These are phyloP conservation scores for Aethina tumida DNA, from an alignment of 1,140 invertebrate species.

Conservation along the genomic window DNA sequence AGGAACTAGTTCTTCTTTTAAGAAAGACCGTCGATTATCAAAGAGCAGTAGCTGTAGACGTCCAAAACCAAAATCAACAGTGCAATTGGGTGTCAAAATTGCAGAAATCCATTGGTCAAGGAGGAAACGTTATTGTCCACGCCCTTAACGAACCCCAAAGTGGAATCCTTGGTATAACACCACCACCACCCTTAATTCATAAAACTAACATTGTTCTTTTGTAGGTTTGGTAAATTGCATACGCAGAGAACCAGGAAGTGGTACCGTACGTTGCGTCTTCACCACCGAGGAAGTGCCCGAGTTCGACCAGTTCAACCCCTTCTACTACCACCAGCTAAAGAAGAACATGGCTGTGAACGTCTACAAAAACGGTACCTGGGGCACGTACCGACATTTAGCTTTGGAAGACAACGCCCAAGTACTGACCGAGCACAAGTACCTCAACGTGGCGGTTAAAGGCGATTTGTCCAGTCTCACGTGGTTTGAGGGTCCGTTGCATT, in stretches of 20 bases:
- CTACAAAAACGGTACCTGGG: constrained; percentile 49
- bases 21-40: constrained; percentile 15
- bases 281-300: constrained; percentile 54
- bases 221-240: constrained; percentile 67
- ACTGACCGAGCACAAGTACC: constrained; percentile 55
- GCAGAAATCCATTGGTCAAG: constrained; percentile 44
- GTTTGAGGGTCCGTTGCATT: constrained; percentile 53
- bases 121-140: constrained; percentile 46
- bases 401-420: constrained; percentile 12
- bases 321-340: constrained; percentile 48
- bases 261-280: constrained; percentile 49
- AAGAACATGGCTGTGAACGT: constrained; percentile 60
- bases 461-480: constrained; percentile 80
- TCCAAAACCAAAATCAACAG: constrained; percentile 6
- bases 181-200: background rate
- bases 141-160: constrained; percentile 49
- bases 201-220: too few species aligned
- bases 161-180: constrained; percentile 50
- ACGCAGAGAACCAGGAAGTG: constrained; percentile 55
- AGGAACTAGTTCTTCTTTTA: constrained; percentile 36
- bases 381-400: constrained; percentile 41
- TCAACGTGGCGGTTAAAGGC: constrained; percentile 67
- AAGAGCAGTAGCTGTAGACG: constrained; percentile 4
- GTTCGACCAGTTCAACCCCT: constrained; percentile 49
- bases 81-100: constrained; percentile 44